phyloP scores from a whole-genome alignment of 2,113 vertebrate species.

The Gasterosteus aculeatus region DNA sequence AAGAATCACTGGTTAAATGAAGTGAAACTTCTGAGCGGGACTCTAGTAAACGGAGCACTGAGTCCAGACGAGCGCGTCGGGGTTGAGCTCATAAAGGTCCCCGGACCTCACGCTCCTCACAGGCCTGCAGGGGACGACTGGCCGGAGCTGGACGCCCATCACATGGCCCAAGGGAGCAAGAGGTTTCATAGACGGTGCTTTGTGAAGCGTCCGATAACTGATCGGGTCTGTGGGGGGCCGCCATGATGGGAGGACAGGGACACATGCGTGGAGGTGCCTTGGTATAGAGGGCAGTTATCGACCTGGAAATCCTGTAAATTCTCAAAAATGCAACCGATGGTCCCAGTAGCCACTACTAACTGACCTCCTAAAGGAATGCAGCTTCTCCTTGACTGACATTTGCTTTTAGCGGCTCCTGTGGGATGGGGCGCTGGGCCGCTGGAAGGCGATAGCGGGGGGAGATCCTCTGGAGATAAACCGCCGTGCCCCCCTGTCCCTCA shows the following conservation, averaged over 20 bases:
- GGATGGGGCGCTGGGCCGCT: constrained; percentile 68
- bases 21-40: constrained; percentile 47
- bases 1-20: constrained; percentile 47
- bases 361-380: constrained; percentile 76
- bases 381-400: constrained; percentile 77
- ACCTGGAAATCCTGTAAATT: background rate
- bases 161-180: constrained; percentile 38
- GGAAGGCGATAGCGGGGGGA: constrained; percentile 78
- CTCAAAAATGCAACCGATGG: constrained; percentile 37
- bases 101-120: constrained; percentile 35
- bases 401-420: constrained; percentile 79
- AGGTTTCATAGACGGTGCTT: constrained; percentile 46
- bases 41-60: constrained; percentile 55
- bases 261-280: constrained; percentile 23
- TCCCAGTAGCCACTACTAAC: constrained; percentile 64
- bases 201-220: constrained; percentile 35
- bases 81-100: constrained; percentile 74
- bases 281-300: background rate
- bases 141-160: constrained; percentile 36
- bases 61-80: constrained; percentile 71
- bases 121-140: constrained; percentile 53
- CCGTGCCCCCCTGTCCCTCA: constrained; percentile 73
- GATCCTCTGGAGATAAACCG: constrained; percentile 77
- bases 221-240: constrained; percentile 26
- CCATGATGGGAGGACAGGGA: constrained; percentile 11